Base-by-base conservation (phyloP, 2,888 invertebrate genomes). In the Xestia ashworthii region DNA sequence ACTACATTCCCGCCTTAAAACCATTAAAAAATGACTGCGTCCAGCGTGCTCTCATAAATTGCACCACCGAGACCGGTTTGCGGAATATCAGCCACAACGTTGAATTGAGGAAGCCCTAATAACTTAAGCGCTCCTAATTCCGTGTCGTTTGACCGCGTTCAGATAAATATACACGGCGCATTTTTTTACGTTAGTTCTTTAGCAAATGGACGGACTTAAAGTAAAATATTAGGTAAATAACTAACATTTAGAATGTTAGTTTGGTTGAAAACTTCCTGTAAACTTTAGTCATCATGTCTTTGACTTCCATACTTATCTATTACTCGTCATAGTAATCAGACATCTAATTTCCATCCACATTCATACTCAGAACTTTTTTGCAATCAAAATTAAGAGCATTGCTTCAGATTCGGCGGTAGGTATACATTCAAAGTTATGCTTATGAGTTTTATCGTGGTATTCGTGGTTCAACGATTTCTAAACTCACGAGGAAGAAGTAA, bases 91-190 rank as follows among this genome's bases (percentile, higher is more conserved):
- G 92, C 88, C 91, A 91, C 91, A 89, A 92, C 89, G 89, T 90
- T 90, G 92, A 93, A 94, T 94, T 93, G 92, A 94, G 94, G 93
- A 94, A 94, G 91, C 92, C 88, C 91, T 92, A 91, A 92, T 92
- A 94, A 93, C 89, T 89, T 90, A 89, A 88, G 82, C 85, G 90
- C 88, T 90, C 89, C 85, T 91, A 90, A 90, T 90, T 89, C 86
- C 72, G 82, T 84, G 78, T 83, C 80, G 81, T 85, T 88, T 88
- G 85, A 84, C 78, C 86, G 85, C 74, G 82, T 82, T 85, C 78
- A 76, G 72, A 82, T 84, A 87, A 83, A 87, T 84, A 85, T 81
- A 89, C 81, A 74, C 69, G 50, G 72, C 67, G 79, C 50, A 77
- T 82, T 78, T 85, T 85, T 89, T 89, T 86, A 86, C 75, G 79